These are phyloP conservation scores for Platorchestia sp. DNA, from an alignment of 1,140 invertebrate genomes.

Conservation along the genomic window DNA sequence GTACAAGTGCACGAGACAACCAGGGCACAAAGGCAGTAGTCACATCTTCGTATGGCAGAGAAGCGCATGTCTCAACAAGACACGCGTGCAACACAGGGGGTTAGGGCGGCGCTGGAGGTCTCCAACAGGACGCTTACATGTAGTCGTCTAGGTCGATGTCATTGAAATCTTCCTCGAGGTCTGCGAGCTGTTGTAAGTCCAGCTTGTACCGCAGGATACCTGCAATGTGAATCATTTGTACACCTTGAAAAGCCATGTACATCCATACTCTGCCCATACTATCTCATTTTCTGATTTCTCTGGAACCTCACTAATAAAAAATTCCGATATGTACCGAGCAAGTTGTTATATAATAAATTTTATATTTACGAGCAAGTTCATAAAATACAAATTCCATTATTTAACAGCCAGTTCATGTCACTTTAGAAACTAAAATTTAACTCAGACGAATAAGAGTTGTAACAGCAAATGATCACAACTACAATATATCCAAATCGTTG, in stretches of 20 bases:
- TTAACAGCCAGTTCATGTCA: too few species aligned
- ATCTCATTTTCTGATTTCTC: too few species aligned
- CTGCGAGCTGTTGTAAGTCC: slow-evolving; percentile 65
- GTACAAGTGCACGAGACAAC: not conserved
- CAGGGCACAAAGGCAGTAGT: not conserved
- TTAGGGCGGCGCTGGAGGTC: not conserved
- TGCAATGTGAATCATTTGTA: slow-evolving; percentile 34
- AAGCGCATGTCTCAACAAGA: not conserved
- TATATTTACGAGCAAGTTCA: too few species aligned
- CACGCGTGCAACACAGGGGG: too few species aligned
- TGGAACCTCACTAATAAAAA: too few species aligned
- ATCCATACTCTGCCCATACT: not conserved
- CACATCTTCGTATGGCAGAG: not conserved
- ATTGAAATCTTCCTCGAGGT: slow-evolving; percentile 67
- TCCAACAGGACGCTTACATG: slow-evolving; percentile 62
- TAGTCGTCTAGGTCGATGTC: slow-evolving; percentile 67
- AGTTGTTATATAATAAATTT: too few species aligned
- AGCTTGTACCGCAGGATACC: slow-evolving; percentile 67
- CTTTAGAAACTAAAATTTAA: too few species aligned
- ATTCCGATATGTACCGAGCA: too few species aligned
- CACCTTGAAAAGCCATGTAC: not conserved
- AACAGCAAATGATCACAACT: too few species aligned
- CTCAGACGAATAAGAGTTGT: too few species aligned
- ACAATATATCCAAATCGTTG: too few species aligned
- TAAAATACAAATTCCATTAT: too few species aligned